Conservation (phyloP, 2,113 vertebrate species). For the Prietella phreatophila region DNA sequence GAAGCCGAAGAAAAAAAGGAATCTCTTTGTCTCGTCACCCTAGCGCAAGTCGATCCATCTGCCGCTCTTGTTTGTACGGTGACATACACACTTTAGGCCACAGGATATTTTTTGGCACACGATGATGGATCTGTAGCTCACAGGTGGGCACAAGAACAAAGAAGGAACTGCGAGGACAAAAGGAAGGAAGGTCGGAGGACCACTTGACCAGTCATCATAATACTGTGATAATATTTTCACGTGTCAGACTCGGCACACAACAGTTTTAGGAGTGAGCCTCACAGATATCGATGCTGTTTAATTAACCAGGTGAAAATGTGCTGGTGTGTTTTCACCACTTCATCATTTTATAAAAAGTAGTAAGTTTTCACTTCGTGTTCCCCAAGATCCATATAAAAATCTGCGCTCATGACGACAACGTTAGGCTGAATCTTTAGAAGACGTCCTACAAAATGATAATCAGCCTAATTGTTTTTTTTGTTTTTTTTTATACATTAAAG, state of each 20-base stretch:
- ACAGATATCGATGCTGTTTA: not conserved
- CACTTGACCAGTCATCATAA: not conserved
- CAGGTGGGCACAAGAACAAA: constrained; percentile 29
- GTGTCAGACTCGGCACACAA: not conserved
- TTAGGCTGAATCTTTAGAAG: not conserved
- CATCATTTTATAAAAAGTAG: not conserved
- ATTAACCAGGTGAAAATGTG: not conserved
- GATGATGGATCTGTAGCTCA: constrained; percentile 3
- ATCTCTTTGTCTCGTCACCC: constrained; percentile 6
- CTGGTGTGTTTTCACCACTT: not conserved
- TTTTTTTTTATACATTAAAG: not conserved
- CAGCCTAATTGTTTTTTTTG: too few relatives aligned
- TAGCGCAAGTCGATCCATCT: constrained; percentile 9
- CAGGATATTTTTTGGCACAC: constrained; percentile 19
- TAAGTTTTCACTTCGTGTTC: not conserved
- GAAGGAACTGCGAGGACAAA: not conserved
- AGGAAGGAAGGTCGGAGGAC: not conserved
- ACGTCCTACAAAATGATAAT: not conserved
- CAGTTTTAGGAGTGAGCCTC: not conserved
- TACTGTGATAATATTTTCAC: not conserved
- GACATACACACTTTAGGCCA: not conserved
- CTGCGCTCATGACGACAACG: not conserved
- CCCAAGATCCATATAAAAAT: not conserved
- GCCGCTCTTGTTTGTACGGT: not conserved
- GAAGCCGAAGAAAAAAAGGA: not conserved